phyloP scores from a whole-genome alignment of 2,113 vertebrate species.

The Ondatra zibethicus region DNA sequence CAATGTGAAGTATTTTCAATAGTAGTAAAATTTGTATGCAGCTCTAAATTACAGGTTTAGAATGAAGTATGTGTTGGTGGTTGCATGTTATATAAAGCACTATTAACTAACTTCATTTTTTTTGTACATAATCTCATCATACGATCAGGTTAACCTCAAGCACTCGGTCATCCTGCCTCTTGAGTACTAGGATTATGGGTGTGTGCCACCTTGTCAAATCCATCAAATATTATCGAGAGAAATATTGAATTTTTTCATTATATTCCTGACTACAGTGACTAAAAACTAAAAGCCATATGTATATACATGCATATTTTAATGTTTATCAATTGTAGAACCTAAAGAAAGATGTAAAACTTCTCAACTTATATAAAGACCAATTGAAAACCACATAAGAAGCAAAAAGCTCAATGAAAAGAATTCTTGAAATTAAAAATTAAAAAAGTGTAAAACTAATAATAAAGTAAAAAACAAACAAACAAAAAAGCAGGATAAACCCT shows the following conservation, averaged over 20 bases:
- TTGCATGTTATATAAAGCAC: not conserved
- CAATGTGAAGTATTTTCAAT: conserved; percentile 8
- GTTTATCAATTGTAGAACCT: not conserved
- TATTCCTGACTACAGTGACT: not conserved
- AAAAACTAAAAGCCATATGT: not conserved
- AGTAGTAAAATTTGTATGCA: not conserved
- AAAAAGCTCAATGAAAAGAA: not conserved
- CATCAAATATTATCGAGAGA: not conserved
- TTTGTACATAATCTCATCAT: not conserved
- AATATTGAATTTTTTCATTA: not conserved
- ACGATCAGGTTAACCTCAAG: not conserved
- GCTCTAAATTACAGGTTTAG: not conserved
- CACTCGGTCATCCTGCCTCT: not conserved
- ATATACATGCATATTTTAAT: not conserved
- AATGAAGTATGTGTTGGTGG: not conserved
- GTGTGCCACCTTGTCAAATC: not conserved
- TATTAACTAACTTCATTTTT: not conserved
- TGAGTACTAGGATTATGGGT: not conserved
- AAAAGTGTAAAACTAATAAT: not conserved
- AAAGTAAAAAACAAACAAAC: not conserved
- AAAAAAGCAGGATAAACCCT: not conserved
- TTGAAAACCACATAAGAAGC: not conserved
- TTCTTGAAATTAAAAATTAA: not conserved
- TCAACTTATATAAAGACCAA: not conserved
- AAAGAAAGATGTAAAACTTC: not conserved